Evolutionary conservation across 2,888 invertebrate genomes (phyloP), one percentile per base, ranked within the genome.

Genomic region (Ochropleura plecta): DNA sequence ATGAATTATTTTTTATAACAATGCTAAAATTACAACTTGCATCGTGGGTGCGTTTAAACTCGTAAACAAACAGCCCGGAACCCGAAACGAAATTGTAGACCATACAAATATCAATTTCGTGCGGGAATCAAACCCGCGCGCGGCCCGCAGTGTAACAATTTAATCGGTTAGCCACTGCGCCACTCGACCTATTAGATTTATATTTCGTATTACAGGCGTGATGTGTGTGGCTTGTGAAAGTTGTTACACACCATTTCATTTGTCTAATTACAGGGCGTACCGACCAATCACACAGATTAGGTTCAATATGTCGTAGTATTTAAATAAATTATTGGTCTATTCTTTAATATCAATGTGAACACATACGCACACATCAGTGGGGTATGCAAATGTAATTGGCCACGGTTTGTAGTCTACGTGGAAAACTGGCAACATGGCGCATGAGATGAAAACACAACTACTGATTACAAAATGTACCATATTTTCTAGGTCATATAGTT

Each of bases 311-410:
- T 16, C 63, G n/a, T 16, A 42, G n/a, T 79, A 71, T 53, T 66
- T 70, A 64, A 18, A 7, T 66, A 72, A 71, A 53, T 48, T 68
- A 69, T 67, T n/a, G 62, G 46, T 10, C 10, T 6, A 62, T 70
- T 68, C 65, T 74, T 73, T 72, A 62, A 40, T 55, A 63, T 53
- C 12, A 57, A 66, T 65, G 40, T 55, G 44, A 46, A 40, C 46
- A 30, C 46, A 59, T 57, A 53, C 70, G 40, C 55, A 70, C 18
- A 67, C 51, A 53, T 59, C 71, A 76, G 18, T 66, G 53, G 65
- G 30, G 40, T 84, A 84, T 84, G 79, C 82, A 70, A 84, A 82
- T 84, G 79, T 77, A 84, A 84, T 79, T 82, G 73, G 64, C 44
- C 46, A 42, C 48, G 49, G 60, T 46, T 16, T 76, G 57, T 74